A percentile compares a stretch with the other conserved stretches of the same genome.
phyloP scores from a whole-genome alignment of 2,113 vertebrate species.

The Tenebrosternarchus preto region DNA sequence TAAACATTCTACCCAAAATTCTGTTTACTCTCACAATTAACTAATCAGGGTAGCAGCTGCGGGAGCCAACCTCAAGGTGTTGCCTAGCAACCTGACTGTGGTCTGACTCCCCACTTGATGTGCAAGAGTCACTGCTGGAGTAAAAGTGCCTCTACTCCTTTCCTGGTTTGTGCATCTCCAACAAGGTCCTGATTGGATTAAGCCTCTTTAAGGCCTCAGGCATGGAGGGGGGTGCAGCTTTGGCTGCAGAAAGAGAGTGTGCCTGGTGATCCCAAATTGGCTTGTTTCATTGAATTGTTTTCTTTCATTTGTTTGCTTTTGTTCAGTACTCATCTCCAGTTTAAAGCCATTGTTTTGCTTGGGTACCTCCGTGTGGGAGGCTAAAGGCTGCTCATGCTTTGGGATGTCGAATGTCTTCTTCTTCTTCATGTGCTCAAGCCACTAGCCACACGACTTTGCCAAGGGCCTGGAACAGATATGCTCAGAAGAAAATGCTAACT shows the following conservation, averaged over 20 bases:
- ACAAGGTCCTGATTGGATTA: conserved; percentile 12
- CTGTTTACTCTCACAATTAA: conserved; percentile 74
- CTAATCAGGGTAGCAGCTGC: conserved; percentile 75
- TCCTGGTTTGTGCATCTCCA: conserved; percentile 69
- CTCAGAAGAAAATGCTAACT: conserved; percentile 7
- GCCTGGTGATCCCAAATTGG: not conserved
- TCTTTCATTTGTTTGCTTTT: not conserved
- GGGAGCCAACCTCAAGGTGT: conserved; percentile 72
- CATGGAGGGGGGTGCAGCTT: not conserved
- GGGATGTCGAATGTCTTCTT: not conserved
- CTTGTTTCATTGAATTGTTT: not conserved
- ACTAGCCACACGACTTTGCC: not conserved
- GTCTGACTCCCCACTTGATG: conserved; percentile 61
- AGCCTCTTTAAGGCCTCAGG: not conserved
- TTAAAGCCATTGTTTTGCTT: not conserved
- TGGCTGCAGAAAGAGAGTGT: not conserved
- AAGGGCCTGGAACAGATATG: not conserved
- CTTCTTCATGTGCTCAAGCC: conserved; percentile 2
- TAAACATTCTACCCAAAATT: conserved; percentile 61
- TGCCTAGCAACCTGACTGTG: conserved; percentile 75
- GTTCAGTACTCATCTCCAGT: not conserved
- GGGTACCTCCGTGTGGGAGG: not conserved
- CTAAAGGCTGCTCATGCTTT: not conserved
- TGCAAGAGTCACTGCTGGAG: conserved; percentile 70
- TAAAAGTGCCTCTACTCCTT: conserved; percentile 68